Conservation (phyloP, 2,797 vertebrate genomes). For the Kryptolebias ocellatus region DNA sequence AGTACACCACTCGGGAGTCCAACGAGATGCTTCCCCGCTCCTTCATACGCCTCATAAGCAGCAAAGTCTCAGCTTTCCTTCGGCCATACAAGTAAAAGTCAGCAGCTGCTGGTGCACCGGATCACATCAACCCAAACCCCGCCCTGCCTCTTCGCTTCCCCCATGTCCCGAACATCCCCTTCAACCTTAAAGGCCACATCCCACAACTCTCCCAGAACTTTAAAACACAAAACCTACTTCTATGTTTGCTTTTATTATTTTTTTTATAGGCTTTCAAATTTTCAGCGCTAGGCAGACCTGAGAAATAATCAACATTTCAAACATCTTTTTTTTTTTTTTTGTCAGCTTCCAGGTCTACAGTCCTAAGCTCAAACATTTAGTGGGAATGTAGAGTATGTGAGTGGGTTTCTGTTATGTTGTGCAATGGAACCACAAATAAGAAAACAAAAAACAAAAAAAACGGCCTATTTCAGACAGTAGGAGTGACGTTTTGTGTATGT, state of each 20-base stretch:
- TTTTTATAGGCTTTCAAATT: conserved; percentile 69
- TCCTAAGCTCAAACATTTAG: conserved; percentile 52
- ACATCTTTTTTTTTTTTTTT: conserved; percentile 43
- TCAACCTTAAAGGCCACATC: conserved; percentile 57
- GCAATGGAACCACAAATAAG: conserved; percentile 50
- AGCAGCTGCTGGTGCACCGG: conserved; percentile 36
- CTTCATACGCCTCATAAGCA: conserved; percentile 97
- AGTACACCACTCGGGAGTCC: conserved; percentile 96
- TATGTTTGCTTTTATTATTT: conserved; percentile 41
- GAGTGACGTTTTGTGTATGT: conserved; percentile 46
- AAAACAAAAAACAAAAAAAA: conserved; percentile 28
- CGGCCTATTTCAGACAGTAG: conserved; percentile 60
- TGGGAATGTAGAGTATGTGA: conserved; percentile 58
- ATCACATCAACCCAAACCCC: conserved; percentile 15
- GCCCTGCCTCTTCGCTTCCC: neutral
- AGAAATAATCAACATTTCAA: conserved; percentile 44
- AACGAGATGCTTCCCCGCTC: conserved; percentile 98
- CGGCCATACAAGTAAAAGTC: conserved; percentile 94
- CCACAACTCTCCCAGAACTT: conserved; percentile 63
- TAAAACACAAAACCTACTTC: conserved; percentile 49
- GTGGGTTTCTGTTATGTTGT: conserved; percentile 61
- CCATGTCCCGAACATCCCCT: conserved; percentile 18
- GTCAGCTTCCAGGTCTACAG: conserved; percentile 57
- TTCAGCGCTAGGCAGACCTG: conserved; percentile 76
- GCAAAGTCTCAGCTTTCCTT: conserved; percentile 97